Evolutionary conservation across 2,797 vertebrate species (phyloP), one percentile per base, ranked within the genome.

Genomic region (Mionectes olivaceus): DNA sequence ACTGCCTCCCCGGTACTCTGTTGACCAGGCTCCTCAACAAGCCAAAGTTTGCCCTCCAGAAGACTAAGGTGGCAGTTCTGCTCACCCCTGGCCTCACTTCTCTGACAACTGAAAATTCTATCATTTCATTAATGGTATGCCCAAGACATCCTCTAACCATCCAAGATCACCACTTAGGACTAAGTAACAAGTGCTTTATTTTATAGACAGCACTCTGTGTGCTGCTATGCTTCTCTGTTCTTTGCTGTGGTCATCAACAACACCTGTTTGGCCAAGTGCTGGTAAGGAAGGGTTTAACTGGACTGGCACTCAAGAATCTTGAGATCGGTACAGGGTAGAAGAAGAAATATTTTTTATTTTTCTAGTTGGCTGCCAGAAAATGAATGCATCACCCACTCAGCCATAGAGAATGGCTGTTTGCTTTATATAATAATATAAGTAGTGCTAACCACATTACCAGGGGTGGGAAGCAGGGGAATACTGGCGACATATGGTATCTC

Each of bases 351-450:
- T 2, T 37, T 43, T 74, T 18, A 23, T 61, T 75, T 75, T 39
- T 63, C 23, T 46, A 8, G 10, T 79, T 50, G 2, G 1, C 63
- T 68, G 30, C 19, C 8, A 60, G 50, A 18, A 39, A 73, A 80
- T 1, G 1, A 63, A 75, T 35, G n/a, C 1, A 2, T 23, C 49
- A 61, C 4, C 1, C 9, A 6, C 9, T 41, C 10, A 3, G 27
- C 50, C 46, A 37, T 4, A 50, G 18, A 69, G 16, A n/a, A 64
- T 33, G 7, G 5, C 60, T 77, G 6, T 6, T 64, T 60, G 7
- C 28, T 47, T 73, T 33, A 56, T 17, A 30, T 60, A 73, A 27
- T 24, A 46, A 3, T 3, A 2, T 50, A 43, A 82, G 4, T 47
- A 56, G 43, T 37, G 18, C 27, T 52, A 73, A 47, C 4, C 22